Evolutionary conservation across 2,888 invertebrate genomes (phyloP).

Genomic region (Erebia palarica): DNA sequence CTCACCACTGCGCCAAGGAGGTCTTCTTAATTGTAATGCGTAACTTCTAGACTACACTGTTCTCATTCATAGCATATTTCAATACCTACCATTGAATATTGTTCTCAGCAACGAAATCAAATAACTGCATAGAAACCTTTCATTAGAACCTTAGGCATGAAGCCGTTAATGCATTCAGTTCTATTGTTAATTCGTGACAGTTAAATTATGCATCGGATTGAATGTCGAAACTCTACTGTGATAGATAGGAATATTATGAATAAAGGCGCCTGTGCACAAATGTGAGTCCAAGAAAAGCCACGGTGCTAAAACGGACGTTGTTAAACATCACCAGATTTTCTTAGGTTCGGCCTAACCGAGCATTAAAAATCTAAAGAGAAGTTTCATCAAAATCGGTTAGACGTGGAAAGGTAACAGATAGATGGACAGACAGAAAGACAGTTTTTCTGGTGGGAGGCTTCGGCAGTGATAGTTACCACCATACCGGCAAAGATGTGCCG

Average conservation of each 20-base stretch:
- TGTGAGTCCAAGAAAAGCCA: no score
- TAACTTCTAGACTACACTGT: constrained; percentile 5
- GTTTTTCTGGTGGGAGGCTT: no score
- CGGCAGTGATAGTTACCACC: no score
- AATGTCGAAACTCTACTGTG: constrained; percentile 18
- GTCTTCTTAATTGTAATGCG: background rate
- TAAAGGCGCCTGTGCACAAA: background rate
- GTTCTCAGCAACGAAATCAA: constrained; percentile 11
- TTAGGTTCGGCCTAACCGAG: no score
- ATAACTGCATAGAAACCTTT: constrained; percentile 19
- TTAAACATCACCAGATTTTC: no score
- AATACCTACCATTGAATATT: background rate
- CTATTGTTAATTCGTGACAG: constrained; percentile 42
- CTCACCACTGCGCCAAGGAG: no score
- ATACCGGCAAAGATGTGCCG: no score
- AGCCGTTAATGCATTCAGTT: constrained; percentile 23
- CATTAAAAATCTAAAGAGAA: no score
- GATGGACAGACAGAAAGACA: no score
- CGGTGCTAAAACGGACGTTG: no score
- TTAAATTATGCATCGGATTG: constrained; percentile 22
- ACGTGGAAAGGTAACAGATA: no score
- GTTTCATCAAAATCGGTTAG: no score
- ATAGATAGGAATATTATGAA: constrained; percentile 8
- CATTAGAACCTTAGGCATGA: constrained; percentile 8
- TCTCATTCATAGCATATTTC: constrained; percentile 12